Evolutionary conservation across 2,888 invertebrate species (phyloP).

Genomic region (Thera obeliscata): DNA sequence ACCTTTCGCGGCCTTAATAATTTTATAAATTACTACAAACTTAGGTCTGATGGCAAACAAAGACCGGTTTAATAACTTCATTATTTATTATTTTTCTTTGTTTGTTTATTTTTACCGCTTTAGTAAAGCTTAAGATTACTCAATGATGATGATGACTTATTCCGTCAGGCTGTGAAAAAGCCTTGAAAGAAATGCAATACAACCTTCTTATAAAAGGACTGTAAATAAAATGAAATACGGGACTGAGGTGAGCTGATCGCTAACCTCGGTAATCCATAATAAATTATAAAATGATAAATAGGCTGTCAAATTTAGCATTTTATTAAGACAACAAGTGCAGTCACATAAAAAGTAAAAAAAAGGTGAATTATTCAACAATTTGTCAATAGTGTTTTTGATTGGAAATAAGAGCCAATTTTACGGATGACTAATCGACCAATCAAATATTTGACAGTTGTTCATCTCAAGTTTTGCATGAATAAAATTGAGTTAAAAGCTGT

Average conservation of each 20-base stretch:
- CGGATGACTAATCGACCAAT: too few relatives aligned
- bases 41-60: conserved; percentile 39
- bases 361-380: too few relatives aligned
- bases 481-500: too few relatives aligned
- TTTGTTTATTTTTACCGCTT: too few relatives aligned
- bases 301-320: conserved; percentile 19
- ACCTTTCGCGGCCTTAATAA: conserved; percentile 43
- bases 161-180: conserved; percentile 6
- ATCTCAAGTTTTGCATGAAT: too few relatives aligned
- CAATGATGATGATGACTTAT: conserved; percentile 2
- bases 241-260: conserved; percentile 43
- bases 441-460: too few relatives aligned
- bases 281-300: conserved; percentile 42
- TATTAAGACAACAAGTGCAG: too few relatives aligned
- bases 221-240: conserved; percentile 37
- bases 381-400: too few relatives aligned
- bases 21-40: conserved; percentile 44
- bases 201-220: conserved; percentile 35
- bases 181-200: conserved; percentile 35
- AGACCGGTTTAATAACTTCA: conserved; percentile 11
- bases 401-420: too few relatives aligned
- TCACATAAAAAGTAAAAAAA: too few relatives aligned
- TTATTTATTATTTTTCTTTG: too few relatives aligned
- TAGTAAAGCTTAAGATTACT: not conserved
- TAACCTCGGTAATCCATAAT: conserved; percentile 51